phyloP scores from a whole-genome alignment of 2,888 invertebrate species.

The Habroteleia sp. region DNA sequence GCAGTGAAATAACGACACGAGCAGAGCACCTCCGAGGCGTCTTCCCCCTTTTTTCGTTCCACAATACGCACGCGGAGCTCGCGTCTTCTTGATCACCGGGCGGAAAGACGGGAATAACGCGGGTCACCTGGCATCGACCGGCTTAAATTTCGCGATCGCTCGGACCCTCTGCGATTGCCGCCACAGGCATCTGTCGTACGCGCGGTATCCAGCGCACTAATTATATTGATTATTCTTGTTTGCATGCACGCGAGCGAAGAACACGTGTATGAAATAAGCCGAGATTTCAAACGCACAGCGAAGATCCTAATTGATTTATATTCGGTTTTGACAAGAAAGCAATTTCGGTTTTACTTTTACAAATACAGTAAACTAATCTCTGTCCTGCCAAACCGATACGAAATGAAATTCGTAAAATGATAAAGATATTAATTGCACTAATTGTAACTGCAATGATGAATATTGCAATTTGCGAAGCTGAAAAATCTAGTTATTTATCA shows the following conservation, averaged over 20 bases:
- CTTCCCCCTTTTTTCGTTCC: slow-evolving; percentile 70
- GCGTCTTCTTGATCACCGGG: slow-evolving; percentile 53
- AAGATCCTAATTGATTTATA: too few species aligned
- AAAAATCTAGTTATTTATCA: too few species aligned
- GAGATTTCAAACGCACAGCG: too few species aligned
- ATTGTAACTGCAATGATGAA: too few species aligned
- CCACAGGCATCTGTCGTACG: not conserved
- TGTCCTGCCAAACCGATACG: too few species aligned
- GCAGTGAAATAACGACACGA: slow-evolving; percentile 78
- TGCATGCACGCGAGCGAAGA: not conserved
- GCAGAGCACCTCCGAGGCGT: slow-evolving; percentile 70
- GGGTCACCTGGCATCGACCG: slow-evolving; percentile 52
- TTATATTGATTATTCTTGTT: slow-evolving; percentile 11
- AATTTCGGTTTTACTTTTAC: too few species aligned
- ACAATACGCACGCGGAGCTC: slow-evolving; percentile 61
- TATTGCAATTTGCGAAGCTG: too few species aligned
- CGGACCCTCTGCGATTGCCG: not conserved
- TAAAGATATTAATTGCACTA: too few species aligned
- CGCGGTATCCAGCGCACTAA: slow-evolving; percentile 5
- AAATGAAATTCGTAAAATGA: too few species aligned
- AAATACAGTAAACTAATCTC: too few species aligned
- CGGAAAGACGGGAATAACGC: slow-evolving; percentile 36
- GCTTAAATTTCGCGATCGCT: slow-evolving; percentile 34
- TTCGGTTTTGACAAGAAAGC: too few species aligned
- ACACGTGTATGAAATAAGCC: too few species aligned